Base-by-base conservation (phyloP, 2,888 invertebrate genomes). In the Heteropelma amictum region DNA sequence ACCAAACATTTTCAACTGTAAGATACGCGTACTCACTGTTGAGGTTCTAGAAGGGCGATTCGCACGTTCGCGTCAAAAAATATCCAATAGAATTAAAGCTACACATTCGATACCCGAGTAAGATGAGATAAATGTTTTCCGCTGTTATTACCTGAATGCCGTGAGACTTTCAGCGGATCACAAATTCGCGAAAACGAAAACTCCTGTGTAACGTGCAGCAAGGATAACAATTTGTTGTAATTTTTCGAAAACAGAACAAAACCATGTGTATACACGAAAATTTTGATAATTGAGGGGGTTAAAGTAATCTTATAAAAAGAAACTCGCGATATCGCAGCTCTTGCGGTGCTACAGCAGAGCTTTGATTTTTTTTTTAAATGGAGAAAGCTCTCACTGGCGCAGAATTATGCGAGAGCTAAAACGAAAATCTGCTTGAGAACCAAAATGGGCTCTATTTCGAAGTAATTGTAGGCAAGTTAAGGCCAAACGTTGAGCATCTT, bases 401-500 rank as follows among this genome's bases (percentile, higher is more conserved):
- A 30, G 42, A 17, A 58, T 12, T 38, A 8, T 19, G 45, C 8
- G 21, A 49, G 23, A 17, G 26, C 26, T 38, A 3, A 35, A 61
- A 40, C 35, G 58, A 69, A 69, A 73, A 73, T 69, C 51, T 58
- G 61, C 68, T 58, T 51, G n/a, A 58, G 26, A 56, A 45, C 64
- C 68, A 58, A 69, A 64, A 69, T 53, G 68, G 51, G 63, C 51
- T 63, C 42, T 51, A 63, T 73, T 42, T 53, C 60, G 63, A 69
- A 69, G 73, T 64, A 73, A 73, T 64, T 69, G 64, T 38, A 63
- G 45, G 14, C 35, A 51, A 73, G 51, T 47, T 35, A 12, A 61
- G 56, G 51, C 40, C 51, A 49, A 53, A 58, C 65, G 58, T 63
- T 68, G 64, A 68, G 72, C 54, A 72, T 69, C 69, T 72, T 42